Conservation (phyloP, 53 echinoderm and acorn worm species). For the Actinopyga echinites region DNA sequence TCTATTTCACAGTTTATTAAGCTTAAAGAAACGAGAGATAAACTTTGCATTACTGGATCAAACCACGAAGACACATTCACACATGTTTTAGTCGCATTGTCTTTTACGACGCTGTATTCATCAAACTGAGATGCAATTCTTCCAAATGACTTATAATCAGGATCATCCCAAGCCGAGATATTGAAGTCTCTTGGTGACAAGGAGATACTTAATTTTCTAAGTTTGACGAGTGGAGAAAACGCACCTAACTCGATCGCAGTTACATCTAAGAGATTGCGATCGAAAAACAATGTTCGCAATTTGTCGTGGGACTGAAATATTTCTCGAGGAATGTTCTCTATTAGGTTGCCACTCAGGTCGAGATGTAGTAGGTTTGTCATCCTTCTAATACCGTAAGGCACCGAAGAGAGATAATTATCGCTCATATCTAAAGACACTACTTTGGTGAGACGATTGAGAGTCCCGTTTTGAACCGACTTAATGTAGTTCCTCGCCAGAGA, state of each 20-base stretch:
- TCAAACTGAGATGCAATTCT: neutral
- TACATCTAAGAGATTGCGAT: neutral
- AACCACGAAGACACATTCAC: constrained; percentile 7
- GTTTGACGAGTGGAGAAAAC: neutral
- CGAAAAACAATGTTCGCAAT: neutral
- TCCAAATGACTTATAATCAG: neutral
- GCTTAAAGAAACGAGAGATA: neutral
- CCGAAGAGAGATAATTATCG: neutral
- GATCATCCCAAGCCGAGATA: neutral
- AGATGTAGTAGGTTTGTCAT: constrained; percentile 4
- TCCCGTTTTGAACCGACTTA: neutral
- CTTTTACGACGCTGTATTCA: neutral
- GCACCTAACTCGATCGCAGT: neutral
- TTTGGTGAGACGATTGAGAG: neutral
- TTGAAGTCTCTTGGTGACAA: too few species aligned
- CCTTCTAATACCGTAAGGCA: constrained; percentile 21
- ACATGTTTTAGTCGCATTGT: neutral
- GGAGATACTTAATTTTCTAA: constrained; percentile 2
- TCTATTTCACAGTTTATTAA: neutral
- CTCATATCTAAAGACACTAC: constrained; percentile 16
- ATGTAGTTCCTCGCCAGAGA: neutral
- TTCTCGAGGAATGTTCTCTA: neutral
- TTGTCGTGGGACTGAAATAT: neutral
- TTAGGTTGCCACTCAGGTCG: neutral
- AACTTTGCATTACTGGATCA: neutral